Conservation (phyloP, 2,797 vertebrate species). For the Rhinatrema bivittatum region DNA sequence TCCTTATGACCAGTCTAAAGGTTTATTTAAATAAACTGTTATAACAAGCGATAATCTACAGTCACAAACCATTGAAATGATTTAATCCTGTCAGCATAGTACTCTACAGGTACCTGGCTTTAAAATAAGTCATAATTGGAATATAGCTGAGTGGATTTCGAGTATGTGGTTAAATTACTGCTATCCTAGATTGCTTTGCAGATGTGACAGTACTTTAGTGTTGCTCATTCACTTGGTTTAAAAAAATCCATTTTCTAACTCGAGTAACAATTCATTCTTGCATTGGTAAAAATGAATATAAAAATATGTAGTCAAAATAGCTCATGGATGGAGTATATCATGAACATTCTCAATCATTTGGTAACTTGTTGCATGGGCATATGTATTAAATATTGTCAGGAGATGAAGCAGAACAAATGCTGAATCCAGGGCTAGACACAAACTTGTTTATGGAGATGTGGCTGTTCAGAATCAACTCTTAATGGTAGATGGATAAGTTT, state of each 20-base stretch:
- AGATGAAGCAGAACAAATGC: no score
- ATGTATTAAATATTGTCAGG: no score
- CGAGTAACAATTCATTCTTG: slow-evolving; percentile 1
- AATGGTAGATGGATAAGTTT: no score
- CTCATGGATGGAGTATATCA: slow-evolving; percentile 6
- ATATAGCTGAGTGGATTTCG: background rate
- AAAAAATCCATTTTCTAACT: slow-evolving; percentile 13
- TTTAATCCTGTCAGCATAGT: slow-evolving; percentile 1
- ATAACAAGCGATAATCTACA: slow-evolving; percentile 6
- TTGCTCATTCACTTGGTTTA: slow-evolving; percentile 10
- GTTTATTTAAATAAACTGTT: slow-evolving; percentile 30
- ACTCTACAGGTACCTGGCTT: slow-evolving; percentile 21
- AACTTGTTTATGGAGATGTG: no score
- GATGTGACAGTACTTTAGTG: slow-evolving; percentile 2
- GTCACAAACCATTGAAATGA: background rate
- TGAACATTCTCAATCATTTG: no score
- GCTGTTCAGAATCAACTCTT: no score
- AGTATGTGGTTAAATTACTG: slow-evolving; percentile 8
- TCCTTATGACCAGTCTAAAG: background rate
- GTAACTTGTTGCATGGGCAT: no score
- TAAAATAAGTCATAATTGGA: slow-evolving; percentile 18
- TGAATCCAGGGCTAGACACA: no score
- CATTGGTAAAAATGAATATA: slow-evolving; percentile 1
- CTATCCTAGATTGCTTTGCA: slow-evolving; percentile 2
- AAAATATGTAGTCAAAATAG: slow-evolving; percentile 3